Conservation (phyloP, 2,888 invertebrate genomes). For the Aquatica leii region DNA sequence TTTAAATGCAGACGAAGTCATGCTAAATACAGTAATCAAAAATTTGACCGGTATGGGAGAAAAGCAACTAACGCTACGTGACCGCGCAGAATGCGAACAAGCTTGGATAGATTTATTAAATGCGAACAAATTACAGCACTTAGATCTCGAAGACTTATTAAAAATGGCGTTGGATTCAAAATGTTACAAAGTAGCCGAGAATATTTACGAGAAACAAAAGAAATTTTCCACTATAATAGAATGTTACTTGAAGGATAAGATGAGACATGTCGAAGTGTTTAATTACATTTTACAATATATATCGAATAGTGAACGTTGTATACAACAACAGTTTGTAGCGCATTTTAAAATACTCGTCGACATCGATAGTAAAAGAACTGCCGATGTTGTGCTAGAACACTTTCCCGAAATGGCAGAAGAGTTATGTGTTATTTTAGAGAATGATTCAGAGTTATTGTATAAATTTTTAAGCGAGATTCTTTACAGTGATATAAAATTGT, state of each 20-base stretch:
- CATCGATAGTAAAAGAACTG: conserved; percentile 70
- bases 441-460: conserved; percentile 61
- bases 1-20: conserved; percentile 54
- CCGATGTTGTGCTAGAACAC: conserved; percentile 68
- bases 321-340: conserved; percentile 60
- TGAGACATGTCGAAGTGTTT: conserved; percentile 70
- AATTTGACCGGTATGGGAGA: conserved; percentile 51
- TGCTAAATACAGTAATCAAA: conserved; percentile 70
- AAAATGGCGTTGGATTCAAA: conserved; percentile 70
- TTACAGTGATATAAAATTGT: conserved; percentile 56
- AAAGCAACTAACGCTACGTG: conserved; percentile 56
- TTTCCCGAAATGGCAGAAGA: conserved; percentile 62
- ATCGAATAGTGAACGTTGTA: conserved; percentile 56
- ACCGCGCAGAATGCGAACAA: conserved; percentile 75
- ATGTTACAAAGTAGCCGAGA: conserved; percentile 76
- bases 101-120: conserved; percentile 75
- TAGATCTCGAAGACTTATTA: conserved; percentile 68
- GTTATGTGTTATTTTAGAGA: conserved; percentile 60
- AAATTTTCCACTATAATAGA: conserved; percentile 71
- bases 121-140: conserved; percentile 67
- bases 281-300: conserved; percentile 64
- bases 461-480: conserved; percentile 68
- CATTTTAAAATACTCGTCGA: conserved; percentile 65
- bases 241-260: conserved; percentile 72
- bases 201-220: conserved; percentile 68